Evolutionary conservation across 1,140 invertebrate genomes (phyloP).

Genomic region (Calliopsis andreniformis): DNA sequence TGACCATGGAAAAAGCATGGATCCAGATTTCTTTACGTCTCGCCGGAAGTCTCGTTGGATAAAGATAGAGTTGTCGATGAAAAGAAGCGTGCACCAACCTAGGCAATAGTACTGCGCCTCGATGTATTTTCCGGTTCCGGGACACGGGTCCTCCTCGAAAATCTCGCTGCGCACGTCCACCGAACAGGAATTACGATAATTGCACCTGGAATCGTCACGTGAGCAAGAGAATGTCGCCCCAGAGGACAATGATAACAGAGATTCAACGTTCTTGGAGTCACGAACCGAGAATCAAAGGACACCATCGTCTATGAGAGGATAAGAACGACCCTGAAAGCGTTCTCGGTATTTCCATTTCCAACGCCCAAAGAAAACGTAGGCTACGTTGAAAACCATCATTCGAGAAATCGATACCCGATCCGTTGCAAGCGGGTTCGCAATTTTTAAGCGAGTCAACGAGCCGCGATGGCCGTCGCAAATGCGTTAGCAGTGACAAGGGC

Average conservation of each 20-base stretch:
- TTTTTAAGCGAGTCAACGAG: background rate
- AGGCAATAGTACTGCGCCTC: conserved; percentile 84
- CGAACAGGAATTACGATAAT: conserved; percentile 77
- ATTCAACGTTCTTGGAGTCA: conserved; percentile 41
- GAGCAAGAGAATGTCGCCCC: conserved; percentile 63
- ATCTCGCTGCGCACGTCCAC: conserved; percentile 80
- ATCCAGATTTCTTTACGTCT: background rate
- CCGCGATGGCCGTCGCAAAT: background rate
- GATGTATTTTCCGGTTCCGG: conserved; percentile 84
- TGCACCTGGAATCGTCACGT: conserved; percentile 77
- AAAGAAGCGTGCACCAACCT: conserved; percentile 78
- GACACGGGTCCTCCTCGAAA: conserved; percentile 84
- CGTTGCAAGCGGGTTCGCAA: no score
- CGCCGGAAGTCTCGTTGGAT: background rate
- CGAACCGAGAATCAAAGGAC: conserved; percentile 54
- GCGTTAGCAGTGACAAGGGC: conserved; percentile 33
- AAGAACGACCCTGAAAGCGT: conserved; percentile 6
- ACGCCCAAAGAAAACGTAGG: no score
- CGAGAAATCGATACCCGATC: no score
- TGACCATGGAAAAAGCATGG: conserved; percentile 13
- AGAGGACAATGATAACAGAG: conserved; percentile 32
- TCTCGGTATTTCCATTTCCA: background rate
- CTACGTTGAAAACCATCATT: background rate
- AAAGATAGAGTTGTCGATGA: conserved; percentile 3
- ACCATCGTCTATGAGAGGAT: no score